These are phyloP conservation scores for Threskiornis aethiopicus DNA, from an alignment of 2,797 vertebrate genomes.

Conservation along the genomic window DNA sequence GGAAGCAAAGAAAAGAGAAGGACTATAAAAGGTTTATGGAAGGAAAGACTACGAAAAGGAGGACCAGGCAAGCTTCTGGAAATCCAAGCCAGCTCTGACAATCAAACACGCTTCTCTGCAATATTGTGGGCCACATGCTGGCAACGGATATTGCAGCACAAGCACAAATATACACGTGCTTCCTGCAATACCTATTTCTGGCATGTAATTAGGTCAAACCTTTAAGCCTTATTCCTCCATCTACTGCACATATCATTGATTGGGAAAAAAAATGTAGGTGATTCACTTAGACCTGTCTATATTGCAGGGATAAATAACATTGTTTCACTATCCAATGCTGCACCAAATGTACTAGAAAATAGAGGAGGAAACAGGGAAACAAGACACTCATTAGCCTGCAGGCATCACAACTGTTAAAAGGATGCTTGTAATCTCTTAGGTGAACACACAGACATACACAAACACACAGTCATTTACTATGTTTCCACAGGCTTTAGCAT, in stretches of 20 bases:
- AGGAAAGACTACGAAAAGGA: background rate
- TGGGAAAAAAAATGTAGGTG: background rate
- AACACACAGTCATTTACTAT: background rate
- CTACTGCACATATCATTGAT: background rate
- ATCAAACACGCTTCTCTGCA: background rate
- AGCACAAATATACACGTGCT: rapidly evolving
- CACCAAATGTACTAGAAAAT: background rate
- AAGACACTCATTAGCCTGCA: background rate
- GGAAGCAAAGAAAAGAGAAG: background rate
- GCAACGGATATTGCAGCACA: background rate
- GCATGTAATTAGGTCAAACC: background rate
- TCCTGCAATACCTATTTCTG: background rate
- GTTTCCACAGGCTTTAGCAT: background rate
- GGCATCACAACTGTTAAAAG: background rate
- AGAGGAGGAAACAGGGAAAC: background rate
- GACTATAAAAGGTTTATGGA: background rate
- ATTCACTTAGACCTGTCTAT: background rate
- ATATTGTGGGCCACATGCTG: background rate
- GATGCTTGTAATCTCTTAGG: background rate
- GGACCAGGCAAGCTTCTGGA: background rate
- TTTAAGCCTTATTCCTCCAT: background rate
- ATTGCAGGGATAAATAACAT: background rate
- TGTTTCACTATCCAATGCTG: background rate
- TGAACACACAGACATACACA: background rate
- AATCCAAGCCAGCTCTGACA: background rate